Base-by-base conservation (phyloP, 2,888 invertebrate species). In the Plutella xylostella region DNA sequence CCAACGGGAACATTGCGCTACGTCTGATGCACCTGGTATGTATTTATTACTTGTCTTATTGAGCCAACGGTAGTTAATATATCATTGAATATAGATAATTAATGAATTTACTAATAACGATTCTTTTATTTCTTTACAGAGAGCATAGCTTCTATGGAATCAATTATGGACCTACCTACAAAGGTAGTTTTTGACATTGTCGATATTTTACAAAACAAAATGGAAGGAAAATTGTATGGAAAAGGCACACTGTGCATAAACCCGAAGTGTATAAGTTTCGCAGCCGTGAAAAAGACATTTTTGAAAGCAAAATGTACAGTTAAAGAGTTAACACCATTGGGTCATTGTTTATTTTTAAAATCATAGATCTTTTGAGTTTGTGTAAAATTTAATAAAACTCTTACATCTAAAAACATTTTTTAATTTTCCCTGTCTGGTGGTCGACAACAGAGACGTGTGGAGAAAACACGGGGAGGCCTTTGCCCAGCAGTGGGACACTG, bases 101-200 rank as follows among this genome's bases (percentile, higher is more conserved):
- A 5, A 28, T 31, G 5, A 12, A 42, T 18, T 4, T 33, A n/a
- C 33, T 18, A 20, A 31, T 30, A 19, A 20, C 34, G 17, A 15
- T 21, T 22, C 20, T 43, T 22, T 43, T 37, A 22, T 33, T 42
- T 47, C 19, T 48, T 77, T 76, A 37, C 67, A 82, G 82, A 82
- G 51, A 78, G 72, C 49, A 55, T 65, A 48, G 72, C 68, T 28
- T 71, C 72, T 46, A 67, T 78, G 72, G 77, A 76, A 54, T 72
- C 79, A 9, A 68, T 73, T 33, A 72, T 73, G 72, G 76, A 82
- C 60, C 63, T 80, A 48, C 79, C 82, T 5, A 75, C 78, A 30
- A 79, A 75, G 45, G 56, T 78, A 17, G 75, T 65, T 42, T 71
- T 73, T 45, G 74, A 79, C 63, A 65, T 76, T 39, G 73, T 80